These are phyloP conservation scores for Monarcha castaneiventris DNA, from an alignment of 2,113 vertebrate species.

Conservation along the genomic window DNA sequence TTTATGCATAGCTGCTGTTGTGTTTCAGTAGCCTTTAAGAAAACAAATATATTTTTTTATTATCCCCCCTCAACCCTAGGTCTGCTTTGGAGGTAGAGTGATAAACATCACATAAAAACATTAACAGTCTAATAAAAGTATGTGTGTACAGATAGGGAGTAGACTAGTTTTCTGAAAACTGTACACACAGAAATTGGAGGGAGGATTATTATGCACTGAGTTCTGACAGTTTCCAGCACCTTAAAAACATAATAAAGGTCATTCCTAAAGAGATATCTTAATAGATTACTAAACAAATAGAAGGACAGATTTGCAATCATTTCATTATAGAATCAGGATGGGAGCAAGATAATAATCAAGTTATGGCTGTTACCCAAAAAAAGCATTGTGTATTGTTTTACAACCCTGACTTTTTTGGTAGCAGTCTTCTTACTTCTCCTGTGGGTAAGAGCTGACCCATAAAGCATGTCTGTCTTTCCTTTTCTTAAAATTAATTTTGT, in stretches of 20 bases:
- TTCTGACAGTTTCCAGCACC: constrained; percentile 5
- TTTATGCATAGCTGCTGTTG: not conserved
- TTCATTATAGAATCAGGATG: not conserved
- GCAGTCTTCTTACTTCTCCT: not conserved
- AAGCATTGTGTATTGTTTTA: not conserved
- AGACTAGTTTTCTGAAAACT: not conserved
- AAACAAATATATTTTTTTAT: not conserved
- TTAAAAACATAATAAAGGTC: not conserved
- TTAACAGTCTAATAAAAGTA: not conserved
- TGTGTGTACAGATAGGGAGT: not conserved
- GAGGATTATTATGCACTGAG: not conserved
- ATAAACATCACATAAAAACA: not conserved
- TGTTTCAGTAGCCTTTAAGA: not conserved
- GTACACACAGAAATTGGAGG: not conserved
- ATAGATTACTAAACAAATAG: not conserved
- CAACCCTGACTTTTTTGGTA: not conserved
- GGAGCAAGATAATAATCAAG: not conserved
- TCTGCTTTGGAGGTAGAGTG: not conserved
- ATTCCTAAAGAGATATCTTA: not conserved
- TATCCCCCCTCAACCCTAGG: not conserved
- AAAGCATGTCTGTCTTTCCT: not conserved
- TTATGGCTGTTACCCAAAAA: not conserved
- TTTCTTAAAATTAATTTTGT: not conserved
- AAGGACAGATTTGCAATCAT: not conserved
- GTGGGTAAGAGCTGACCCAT: not conserved